Conservation (phyloP, 2,888 invertebrate genomes). For the Thera britannica region DNA sequence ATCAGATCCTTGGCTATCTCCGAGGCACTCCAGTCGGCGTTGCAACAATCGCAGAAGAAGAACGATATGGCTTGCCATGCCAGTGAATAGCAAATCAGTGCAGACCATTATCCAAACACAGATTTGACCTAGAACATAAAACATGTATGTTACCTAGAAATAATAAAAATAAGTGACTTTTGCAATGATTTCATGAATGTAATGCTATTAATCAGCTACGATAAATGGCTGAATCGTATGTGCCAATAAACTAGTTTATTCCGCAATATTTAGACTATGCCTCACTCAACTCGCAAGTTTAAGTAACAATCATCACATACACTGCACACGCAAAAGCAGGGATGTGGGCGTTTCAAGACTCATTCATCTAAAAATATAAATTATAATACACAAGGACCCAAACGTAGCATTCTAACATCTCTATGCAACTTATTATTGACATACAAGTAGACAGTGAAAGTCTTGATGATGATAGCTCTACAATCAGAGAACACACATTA, state of each 20-base stretch:
- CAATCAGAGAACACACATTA: conserved; percentile 57
- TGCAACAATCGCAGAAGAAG: conserved; percentile 67
- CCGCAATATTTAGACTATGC: too few species aligned
- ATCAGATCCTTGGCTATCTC: conserved; percentile 49
- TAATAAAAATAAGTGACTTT: too few species aligned
- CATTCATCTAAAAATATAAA: background rate
- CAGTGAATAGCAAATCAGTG: conserved; percentile 74
- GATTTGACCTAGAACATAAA: conserved; percentile 60
- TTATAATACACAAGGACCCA: background rate
- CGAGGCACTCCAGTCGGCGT: conserved; percentile 60
- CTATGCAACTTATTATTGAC: conserved; percentile 48
- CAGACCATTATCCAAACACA: conserved; percentile 77
- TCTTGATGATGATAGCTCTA: conserved; percentile 48
- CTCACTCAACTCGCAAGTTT: too few species aligned
- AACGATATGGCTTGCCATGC: conserved; percentile 76
- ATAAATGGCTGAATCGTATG: too few species aligned
- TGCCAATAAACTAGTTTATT: too few species aligned
- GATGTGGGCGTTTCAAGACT: background rate
- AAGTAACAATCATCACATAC: too few species aligned
- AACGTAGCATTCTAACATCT: conserved; percentile 7
- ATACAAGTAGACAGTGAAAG: conserved; percentile 58
- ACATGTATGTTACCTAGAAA: background rate
- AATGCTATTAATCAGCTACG: too few species aligned
- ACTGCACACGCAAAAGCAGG: too few species aligned
- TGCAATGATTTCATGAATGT: too few species aligned